These are phyloP conservation scores for Lasioglossum oenotherae DNA, from an alignment of 2,888 invertebrate genomes.

Conservation along the genomic window DNA sequence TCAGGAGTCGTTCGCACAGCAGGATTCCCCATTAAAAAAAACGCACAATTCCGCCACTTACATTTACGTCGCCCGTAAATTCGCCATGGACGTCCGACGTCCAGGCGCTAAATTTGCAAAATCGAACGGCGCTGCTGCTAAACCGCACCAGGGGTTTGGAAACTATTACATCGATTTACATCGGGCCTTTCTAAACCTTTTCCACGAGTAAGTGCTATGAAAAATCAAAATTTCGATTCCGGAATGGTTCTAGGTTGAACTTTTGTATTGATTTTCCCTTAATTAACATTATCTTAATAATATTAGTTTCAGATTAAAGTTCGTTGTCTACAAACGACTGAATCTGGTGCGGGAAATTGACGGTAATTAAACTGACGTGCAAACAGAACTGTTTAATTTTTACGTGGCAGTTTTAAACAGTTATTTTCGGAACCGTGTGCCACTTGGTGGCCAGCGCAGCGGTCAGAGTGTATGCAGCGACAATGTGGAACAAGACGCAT, in stretches of 20 bases:
- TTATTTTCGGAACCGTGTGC: not conserved
- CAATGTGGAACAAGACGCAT: conserved; percentile 4
- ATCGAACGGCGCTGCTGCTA: not conserved
- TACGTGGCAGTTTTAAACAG: not conserved
- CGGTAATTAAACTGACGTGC: no score
- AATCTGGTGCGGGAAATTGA: no score
- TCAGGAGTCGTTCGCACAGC: not conserved
- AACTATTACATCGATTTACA: not conserved
- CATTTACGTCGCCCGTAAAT: not conserved
- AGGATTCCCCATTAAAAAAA: not conserved
- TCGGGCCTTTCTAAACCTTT: not conserved
- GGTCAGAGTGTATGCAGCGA: not conserved
- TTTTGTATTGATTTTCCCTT: not conserved
- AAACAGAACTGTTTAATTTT: not conserved
- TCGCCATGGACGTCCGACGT: not conserved
- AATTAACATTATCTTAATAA: no score
- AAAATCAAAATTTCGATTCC: not conserved
- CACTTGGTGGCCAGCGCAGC: not conserved
- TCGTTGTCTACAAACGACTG: no score
- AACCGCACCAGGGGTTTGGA: not conserved
- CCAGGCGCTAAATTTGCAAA: not conserved
- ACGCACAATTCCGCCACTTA: not conserved
- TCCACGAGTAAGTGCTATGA: not conserved
- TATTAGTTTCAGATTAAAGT: no score
- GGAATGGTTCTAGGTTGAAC: not conserved